Percentiles rank a stretch among this genome's conserved stretches.
Conservation (phyloP, 2,113 vertebrate species). For the Tragelaphus imberbis region DNA sequence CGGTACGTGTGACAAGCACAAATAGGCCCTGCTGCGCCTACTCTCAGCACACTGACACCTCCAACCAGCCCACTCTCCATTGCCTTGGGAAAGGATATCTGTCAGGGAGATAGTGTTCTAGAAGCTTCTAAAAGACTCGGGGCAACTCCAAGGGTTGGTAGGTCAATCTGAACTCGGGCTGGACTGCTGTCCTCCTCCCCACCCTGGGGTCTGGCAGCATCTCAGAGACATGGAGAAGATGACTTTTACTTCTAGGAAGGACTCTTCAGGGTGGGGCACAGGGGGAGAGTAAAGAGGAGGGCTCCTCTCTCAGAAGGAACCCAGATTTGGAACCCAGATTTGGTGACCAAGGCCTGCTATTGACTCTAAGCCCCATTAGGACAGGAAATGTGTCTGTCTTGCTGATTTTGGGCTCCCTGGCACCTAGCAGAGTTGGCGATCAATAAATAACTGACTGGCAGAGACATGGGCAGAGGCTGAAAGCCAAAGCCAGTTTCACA, state of each 20-base stretch:
- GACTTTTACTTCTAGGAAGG: not conserved
- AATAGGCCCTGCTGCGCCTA: not conserved
- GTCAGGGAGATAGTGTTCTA: not conserved
- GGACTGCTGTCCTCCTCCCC: not conserved
- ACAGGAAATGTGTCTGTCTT: not conserved
- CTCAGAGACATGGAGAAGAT: not conserved
- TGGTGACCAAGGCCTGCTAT: not conserved
- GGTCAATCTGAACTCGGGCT: not conserved
- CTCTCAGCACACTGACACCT: not conserved
- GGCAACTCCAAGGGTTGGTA: not conserved
- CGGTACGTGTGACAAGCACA: not conserved
- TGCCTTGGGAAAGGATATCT: not conserved
- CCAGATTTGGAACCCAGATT: not conserved
- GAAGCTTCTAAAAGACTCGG: not conserved
- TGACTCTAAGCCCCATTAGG: conserved; percentile 16
- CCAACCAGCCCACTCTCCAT: not conserved
- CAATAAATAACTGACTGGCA: not conserved
- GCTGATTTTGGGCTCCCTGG: not conserved
- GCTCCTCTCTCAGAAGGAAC: not conserved
- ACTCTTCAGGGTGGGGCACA: not conserved
- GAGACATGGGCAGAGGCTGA: not conserved
- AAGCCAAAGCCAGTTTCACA: conserved; percentile 15
- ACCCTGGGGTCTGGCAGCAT: not conserved
- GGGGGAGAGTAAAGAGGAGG: not conserved
- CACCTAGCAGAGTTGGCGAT: not conserved